These are phyloP conservation scores for Poecilia latipinna DNA, from an alignment of 2,113 vertebrate species.

Conservation along the genomic window DNA sequence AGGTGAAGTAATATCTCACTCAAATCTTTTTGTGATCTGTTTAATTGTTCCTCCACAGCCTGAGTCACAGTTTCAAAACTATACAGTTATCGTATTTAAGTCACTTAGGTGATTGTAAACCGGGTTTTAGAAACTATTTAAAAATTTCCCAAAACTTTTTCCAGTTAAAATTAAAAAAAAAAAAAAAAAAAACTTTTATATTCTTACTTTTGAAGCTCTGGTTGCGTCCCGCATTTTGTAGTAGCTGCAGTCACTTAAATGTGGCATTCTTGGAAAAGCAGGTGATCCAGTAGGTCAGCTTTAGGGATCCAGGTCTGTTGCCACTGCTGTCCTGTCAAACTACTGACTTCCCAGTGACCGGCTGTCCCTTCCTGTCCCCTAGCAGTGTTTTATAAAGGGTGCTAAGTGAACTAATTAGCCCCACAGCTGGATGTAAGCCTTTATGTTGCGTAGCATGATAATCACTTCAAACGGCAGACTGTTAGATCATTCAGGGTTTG, in stretches of 20 bases:
- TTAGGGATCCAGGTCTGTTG: constrained; percentile 57
- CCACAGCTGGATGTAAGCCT: constrained; percentile 77
- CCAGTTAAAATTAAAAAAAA: not conserved
- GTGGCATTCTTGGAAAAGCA: constrained; percentile 79
- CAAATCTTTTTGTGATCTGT: not conserved
- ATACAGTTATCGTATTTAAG: not conserved
- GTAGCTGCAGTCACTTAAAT: constrained; percentile 84
- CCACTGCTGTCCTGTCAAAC: constrained; percentile 48
- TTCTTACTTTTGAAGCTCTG: constrained; percentile 82
- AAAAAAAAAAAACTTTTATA: not conserved
- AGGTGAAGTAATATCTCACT: not conserved
- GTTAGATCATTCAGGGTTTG: constrained; percentile 85
- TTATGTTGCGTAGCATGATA: constrained; percentile 80
- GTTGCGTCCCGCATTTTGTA: constrained; percentile 81
- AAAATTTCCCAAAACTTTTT: not conserved
- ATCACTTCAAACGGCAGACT: constrained; percentile 85
- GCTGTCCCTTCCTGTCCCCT: constrained; percentile 65
- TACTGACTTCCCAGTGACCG: constrained; percentile 47
- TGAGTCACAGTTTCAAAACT: not conserved
- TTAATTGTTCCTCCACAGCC: not conserved
- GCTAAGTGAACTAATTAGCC: constrained; percentile 84
- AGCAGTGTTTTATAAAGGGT: constrained; percentile 76
- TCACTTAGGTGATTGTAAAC: not conserved
- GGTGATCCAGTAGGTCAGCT: constrained; percentile 57
- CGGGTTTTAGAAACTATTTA: not conserved